Percentiles rank a stretch among this genome's conserved stretches.
phyloP scores from a whole-genome alignment of 2,888 invertebrate species.

The Philonicus albiceps region DNA sequence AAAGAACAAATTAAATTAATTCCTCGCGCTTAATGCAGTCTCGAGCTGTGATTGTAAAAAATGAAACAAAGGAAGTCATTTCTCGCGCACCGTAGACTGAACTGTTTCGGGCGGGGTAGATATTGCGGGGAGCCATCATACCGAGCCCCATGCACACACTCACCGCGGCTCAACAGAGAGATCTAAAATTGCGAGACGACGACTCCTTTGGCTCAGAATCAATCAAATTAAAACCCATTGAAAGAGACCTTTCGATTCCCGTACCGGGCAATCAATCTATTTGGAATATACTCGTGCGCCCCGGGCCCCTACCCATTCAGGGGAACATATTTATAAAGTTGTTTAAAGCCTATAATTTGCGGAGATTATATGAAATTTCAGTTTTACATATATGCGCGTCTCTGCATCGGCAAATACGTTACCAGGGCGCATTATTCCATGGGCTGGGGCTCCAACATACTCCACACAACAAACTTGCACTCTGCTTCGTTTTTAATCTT shows the following conservation, averaged over 20 bases:
- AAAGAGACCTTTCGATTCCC: conserved; percentile 38
- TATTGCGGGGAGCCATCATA: too few species aligned
- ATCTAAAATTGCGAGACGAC: conserved; percentile 35
- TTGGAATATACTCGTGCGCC: conserved; percentile 7
- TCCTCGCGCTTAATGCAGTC: conserved; percentile 24
- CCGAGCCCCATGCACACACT: too few species aligned
- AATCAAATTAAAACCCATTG: conserved; percentile 39
- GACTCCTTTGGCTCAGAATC: conserved; percentile 28
- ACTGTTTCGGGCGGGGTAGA: too few species aligned
- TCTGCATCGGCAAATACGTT: conserved; percentile 35
- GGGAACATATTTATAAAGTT: conserved; percentile 46
- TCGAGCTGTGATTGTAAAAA: conserved; percentile 35
- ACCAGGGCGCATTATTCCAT: conserved; percentile 1
- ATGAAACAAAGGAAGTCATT: conserved; percentile 21
- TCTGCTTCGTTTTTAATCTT: conserved; percentile 47
- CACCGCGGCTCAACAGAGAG: neutral
- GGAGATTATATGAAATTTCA: conserved; percentile 45
- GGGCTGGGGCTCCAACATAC: neutral
- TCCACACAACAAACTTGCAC: conserved; percentile 18
- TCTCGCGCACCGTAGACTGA: neutral
- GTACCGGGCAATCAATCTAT: conserved; percentile 35
- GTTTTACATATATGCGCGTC: conserved; percentile 33
- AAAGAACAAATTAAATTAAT: conserved; percentile 39
- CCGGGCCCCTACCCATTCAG: conserved; percentile 7
- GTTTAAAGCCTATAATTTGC: conserved; percentile 47